Base-by-base conservation (phyloP, 2,888 invertebrate genomes). In the Eristalinus sepulchralis region DNA sequence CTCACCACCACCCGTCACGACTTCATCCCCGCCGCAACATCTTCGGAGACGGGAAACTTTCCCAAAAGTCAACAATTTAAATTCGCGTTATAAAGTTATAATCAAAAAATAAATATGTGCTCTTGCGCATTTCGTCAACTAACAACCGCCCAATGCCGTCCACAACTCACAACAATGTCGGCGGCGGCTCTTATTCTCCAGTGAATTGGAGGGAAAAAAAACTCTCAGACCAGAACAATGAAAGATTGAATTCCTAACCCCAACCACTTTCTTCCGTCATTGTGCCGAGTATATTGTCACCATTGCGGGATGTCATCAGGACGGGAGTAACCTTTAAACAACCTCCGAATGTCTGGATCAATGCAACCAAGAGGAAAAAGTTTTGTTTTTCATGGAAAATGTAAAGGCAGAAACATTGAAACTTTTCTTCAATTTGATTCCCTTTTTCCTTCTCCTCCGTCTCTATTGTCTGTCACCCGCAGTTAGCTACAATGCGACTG, bases 291-390 rank as follows among this genome's bases (percentile, higher is more conserved):
- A 60, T 71, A 20, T 20, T 60, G 39, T 47, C 71, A 60, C 60
- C 39, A 59, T 59, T 11, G 13, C 24, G 22, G 39, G 17, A 10
- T 60, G 5, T 24, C 17, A 67, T 55, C 39, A 6, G 27, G 8
- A 34, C n/a, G 13, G 8, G 34, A 36, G 17, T 36, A 57, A 34
- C 71, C 64, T 59, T 79, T 79, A 39, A 71, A 66, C 39, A 62
- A 33, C 31, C 31, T 33, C 11, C 11, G 5, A 60, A 27, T 57
- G n/a, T 68, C 8, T 78, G 57, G 36, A 63, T 70, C 17, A 39
- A 36, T 71, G 17, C 70, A 71, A 39, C 64, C 63, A 17, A 71
- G 64, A 71, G 59, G 64, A 59, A 47, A 70, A 71, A 59, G 47
- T 71, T 78, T 70, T 27, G 34, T 39, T 71, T 63, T 78, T 57